A percentile compares a stretch with the other conserved stretches of the same genome.
These are phyloP conservation scores for Chaetodon auriga DNA, from an alignment of 2,113 vertebrate genomes.

Conservation along the genomic window DNA sequence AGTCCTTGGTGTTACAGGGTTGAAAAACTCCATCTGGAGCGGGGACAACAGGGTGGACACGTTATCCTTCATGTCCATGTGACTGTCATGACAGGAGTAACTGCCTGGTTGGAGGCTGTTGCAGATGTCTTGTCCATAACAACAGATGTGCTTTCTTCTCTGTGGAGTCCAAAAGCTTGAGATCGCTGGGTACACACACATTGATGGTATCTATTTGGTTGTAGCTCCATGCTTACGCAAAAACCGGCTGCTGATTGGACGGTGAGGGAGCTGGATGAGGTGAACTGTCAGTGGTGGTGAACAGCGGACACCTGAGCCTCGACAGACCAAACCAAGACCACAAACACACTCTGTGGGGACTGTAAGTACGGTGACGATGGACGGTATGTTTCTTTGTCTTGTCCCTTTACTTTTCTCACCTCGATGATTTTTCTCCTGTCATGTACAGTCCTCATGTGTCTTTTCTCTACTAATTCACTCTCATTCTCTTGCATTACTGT, in stretches of 20 bases:
- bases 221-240: background rate
- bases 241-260: conserved; percentile 5
- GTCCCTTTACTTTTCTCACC: background rate
- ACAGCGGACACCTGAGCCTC: conserved; percentile 43
- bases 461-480: background rate
- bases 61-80: background rate
- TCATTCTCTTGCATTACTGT: background rate
- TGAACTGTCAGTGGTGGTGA: conserved; percentile 21
- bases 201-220: background rate
- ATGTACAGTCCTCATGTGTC: background rate
- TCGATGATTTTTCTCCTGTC: background rate
- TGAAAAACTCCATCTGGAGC: background rate
- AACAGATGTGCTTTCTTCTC: background rate
- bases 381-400: background rate
- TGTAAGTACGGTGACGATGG: conserved; percentile 7
- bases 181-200: background rate
- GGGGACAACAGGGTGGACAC: background rate
- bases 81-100: background rate
- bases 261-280: background rate
- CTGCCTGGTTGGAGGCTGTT: background rate
- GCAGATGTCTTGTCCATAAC: background rate
- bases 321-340: conserved; percentile 45
- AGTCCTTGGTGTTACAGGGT: background rate
- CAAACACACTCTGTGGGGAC: conserved; percentile 32
- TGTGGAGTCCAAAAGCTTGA: background rate